phyloP scores from a whole-genome alignment of 2,888 invertebrate genomes.

The Ormyrus rosae region DNA sequence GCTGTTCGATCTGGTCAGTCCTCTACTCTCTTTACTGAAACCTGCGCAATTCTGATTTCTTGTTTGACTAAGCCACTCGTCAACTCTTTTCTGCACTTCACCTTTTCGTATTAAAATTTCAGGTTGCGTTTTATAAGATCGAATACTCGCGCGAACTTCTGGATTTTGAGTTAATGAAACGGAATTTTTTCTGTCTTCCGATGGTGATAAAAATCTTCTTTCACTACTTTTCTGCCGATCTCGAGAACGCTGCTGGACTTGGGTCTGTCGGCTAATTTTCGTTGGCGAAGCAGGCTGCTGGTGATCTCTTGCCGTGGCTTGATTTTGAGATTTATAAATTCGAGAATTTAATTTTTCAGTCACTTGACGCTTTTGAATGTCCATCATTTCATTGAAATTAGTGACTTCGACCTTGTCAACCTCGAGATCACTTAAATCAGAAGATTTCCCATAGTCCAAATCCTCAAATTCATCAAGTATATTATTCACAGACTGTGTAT shows the following conservation, averaged over 20 bases:
- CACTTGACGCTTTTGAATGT: conserved; percentile 61
- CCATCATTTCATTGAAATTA: conserved; percentile 68
- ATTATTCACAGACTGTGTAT: conserved; percentile 70
- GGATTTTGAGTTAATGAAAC: conserved; percentile 33
- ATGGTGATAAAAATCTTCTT: conserved; percentile 47
- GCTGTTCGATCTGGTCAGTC: conserved; percentile 68
- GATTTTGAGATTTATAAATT: conserved; percentile 15
- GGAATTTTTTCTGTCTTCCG: conserved; percentile 50
- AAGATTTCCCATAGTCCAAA: conserved; percentile 66
- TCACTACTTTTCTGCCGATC: conserved; percentile 62
- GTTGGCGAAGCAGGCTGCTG: conserved; percentile 20
- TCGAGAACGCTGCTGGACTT: conserved; percentile 68
- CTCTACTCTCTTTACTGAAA: conserved; percentile 57
- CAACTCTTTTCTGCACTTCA: conserved; percentile 70
- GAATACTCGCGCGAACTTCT: conserved; percentile 50
- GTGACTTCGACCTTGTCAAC: conserved; percentile 62
- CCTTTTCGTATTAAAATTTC: conserved; percentile 68
- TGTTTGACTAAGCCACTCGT: conserved; percentile 70
- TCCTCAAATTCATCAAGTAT: conserved; percentile 71
- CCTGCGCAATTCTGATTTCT: conserved; percentile 65
- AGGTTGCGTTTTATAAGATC: conserved; percentile 58
- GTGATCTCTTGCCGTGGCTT: neutral
- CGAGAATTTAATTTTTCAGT: conserved; percentile 37
- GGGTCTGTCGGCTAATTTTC: conserved; percentile 68
- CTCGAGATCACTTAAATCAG: conserved; percentile 68